Evolutionary conservation across 2,888 invertebrate genomes (phyloP), one percentile per base, ranked within the genome.

Genomic region (Acrobasis suavella): DNA sequence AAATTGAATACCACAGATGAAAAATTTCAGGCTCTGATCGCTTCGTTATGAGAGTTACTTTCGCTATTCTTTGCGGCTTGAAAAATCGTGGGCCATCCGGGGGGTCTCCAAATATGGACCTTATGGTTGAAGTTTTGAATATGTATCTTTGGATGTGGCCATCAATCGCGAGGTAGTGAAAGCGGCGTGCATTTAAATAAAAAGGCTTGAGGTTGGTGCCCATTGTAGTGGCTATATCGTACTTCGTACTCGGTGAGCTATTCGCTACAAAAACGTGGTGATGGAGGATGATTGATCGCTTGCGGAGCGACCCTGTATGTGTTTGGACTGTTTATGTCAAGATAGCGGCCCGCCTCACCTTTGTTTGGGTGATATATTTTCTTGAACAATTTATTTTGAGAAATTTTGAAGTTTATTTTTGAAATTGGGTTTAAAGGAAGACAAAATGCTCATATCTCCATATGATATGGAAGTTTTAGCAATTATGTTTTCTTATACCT

Each of bases 141-240:
- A 69, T 69, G 66, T 67, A 67, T 70, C 65, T 66, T 63, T 60
- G 51, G 69, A 71, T 74, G 74, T 71, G 67, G 71, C 75, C 74
- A 81, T 84, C 82, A 82, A 82, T 84, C 77, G 80, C 75, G 71
- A 68, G 72, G 67, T 72, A 86, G 88, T 85, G 90, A 90, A 90
- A 90, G 90, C 83, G 72, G 72, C 68, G 69, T 69, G 75, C 78
- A 78, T 78, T 76, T 78, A 80, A 81, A 82, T 76, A 78, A 80
- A 81, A 82, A 83, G 81, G 63, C 71, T 63, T 67, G 73, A 69
- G 71, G 69, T 72, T 70, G 70, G 70, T 66, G 72, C 63, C 78
- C 73, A 82, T 83, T 83, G 85, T 83, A 73, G 69, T 65, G 50
- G 58, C 32, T 16, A 50, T n/a, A n/a, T 22, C 32, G 10, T 42